Conservation (phyloP, 1,140 invertebrate species). For the Drosophila arawakana region DNA sequence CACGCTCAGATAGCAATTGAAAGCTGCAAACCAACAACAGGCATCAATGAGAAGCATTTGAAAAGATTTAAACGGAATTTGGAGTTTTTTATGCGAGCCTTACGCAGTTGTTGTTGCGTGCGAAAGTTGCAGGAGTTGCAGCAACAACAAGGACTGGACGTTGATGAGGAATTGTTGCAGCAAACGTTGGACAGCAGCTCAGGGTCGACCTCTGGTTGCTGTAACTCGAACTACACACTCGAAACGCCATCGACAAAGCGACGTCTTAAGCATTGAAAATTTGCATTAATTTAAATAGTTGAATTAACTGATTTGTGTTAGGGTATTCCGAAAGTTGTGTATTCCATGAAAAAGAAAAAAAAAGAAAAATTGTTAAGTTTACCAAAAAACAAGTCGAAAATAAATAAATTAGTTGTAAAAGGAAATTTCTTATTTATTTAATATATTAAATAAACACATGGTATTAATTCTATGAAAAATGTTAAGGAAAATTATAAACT, state of each 20-base stretch:
- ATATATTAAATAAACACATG: too few species aligned
- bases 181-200: background rate
- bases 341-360: slow-evolving; percentile 11
- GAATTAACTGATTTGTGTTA: slow-evolving; percentile 39
- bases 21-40: slow-evolving; percentile 3
- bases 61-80: slow-evolving; percentile 52
- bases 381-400: background rate
- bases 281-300: slow-evolving; percentile 23
- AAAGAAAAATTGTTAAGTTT: slow-evolving; percentile 31
- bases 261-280: slow-evolving; percentile 31
- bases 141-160: slow-evolving; percentile 17
- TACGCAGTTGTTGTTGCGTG: slow-evolving; percentile 61
- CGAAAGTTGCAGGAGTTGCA: slow-evolving; percentile 44
- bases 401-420: slow-evolving; percentile 33
- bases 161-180: background rate
- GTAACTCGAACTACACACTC: slow-evolving; percentile 7
- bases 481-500: background rate
- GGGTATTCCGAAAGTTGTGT: background rate
- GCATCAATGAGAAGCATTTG: slow-evolving; percentile 23
- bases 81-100: slow-evolving; percentile 51
- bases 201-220: slow-evolving; percentile 10
- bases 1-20: slow-evolving; percentile 61
- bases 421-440: background rate
- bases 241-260: background rate
- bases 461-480: background rate